Percentiles rank a stretch among this genome's conserved stretches.
Conservation (phyloP, 2,888 invertebrate genomes). For the Volucella bombylans region DNA sequence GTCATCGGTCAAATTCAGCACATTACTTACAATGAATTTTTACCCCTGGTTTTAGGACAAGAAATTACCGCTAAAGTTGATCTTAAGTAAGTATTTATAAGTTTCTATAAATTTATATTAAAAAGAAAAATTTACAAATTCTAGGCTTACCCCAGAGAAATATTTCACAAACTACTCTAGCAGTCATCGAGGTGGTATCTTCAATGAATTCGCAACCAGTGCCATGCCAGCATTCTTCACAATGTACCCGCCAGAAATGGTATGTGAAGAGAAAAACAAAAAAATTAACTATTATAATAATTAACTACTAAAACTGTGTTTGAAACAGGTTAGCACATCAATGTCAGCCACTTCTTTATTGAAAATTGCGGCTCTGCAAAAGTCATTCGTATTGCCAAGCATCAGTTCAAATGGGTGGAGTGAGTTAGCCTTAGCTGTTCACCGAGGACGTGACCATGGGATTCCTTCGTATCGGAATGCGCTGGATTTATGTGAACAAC, state of each 20-base stretch:
- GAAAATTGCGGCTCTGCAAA: constrained; percentile 85
- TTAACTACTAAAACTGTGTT: background rate
- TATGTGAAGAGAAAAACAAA: constrained; percentile 79
- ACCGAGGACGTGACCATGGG: constrained; percentile 90
- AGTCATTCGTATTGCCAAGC: constrained; percentile 79
- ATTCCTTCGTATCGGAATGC: constrained; percentile 89
- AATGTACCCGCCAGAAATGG: constrained; percentile 88
- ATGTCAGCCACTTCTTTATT: constrained; percentile 86
- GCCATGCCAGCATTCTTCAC: constrained; percentile 89
- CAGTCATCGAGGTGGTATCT: constrained; percentile 89
- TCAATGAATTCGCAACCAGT: constrained; percentile 90
- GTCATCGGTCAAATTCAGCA: constrained; percentile 92
- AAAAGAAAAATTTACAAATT: constrained; percentile 34
- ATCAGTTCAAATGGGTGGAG: constrained; percentile 84
- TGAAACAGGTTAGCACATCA: constrained; percentile 84
- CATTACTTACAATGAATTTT: constrained; percentile 91
- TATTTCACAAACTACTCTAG: constrained; percentile 92
- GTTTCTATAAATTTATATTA: background rate
- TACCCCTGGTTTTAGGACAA: constrained; percentile 89
- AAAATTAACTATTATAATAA: too few relatives aligned
- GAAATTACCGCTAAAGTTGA: constrained; percentile 81
- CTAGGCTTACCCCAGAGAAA: constrained; percentile 87
- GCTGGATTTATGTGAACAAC: constrained; percentile 85
- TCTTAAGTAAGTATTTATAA: constrained; percentile 84
- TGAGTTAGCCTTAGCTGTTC: constrained; percentile 84